A percentile compares a stretch with the other conserved stretches of the same genome.
phyloP scores from a whole-genome alignment of 1,140 invertebrate species.

The Pectinophora gossypiella region DNA sequence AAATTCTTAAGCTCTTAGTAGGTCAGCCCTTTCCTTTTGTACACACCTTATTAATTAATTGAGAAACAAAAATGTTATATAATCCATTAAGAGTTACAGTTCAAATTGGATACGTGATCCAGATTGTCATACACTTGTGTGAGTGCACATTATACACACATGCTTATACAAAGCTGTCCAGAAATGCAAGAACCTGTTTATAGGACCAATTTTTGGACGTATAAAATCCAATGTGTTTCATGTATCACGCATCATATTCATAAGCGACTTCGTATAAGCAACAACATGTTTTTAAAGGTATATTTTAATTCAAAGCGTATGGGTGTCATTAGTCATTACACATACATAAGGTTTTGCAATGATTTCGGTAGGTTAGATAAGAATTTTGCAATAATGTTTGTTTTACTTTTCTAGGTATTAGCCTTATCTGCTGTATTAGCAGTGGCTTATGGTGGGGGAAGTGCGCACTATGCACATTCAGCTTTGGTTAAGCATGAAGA shows the following conservation, averaged over 20 bases:
- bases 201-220: conserved; percentile 16
- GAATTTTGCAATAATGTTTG: conserved; percentile 6
- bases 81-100: background rate
- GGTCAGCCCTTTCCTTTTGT: background rate
- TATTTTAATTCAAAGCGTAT: background rate
- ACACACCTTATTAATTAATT: background rate
- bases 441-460: background rate
- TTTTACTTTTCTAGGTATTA: conserved; percentile 14
- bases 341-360: no score
- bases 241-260: conserved; percentile 17
- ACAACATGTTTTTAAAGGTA: conserved; percentile 15
- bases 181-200: conserved; percentile 24
- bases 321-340: background rate
- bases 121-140: conserved; percentile 15
- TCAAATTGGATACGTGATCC: conserved; percentile 15
- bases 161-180: background rate
- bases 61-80: background rate
- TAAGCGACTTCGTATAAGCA: conserved; percentile 16
- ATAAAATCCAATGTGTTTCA: conserved; percentile 27
- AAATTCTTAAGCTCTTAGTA: no score
- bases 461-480: background rate
- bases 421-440: background rate
- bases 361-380: no score
- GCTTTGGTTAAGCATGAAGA: background rate
- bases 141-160: background rate